Evolutionary conservation across 1,140 invertebrate species (phyloP), one percentile per base, ranked within the genome.

Genomic region (Zaprionus inermis): DNA sequence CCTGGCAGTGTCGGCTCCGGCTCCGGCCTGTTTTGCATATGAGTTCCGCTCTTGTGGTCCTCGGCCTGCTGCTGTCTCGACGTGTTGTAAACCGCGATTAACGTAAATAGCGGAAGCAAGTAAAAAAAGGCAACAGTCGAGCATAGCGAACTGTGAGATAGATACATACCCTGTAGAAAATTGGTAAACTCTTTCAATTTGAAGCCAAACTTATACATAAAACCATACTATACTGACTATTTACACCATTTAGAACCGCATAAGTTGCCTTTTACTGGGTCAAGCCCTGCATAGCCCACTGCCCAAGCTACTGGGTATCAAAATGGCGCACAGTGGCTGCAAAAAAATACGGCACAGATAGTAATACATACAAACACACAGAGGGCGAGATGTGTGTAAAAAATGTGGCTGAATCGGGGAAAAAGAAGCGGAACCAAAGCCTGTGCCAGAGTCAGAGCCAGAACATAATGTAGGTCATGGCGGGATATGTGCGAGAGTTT

Each of bases 71-170:
- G 38, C 38, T 68, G 67, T 81, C 67, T 68, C 52, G 36, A 38
- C 44, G 80, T 79, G 80, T 58, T 79, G 80, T 83, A 83, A 84
- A 79, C 81, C 81, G 77, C 80, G 80, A 83, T 83, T 83, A 83
- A 83, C 77, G 80, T 80, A 84, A 83, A 82, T 79, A 79, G 81
- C 72, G 65, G 60, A 78, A 65, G 78, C 44, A 49, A 20, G 18
- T 49, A 49, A 22, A 18, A 18, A 49, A 49, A 22, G 44, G 18
- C 44, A 20, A 12, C 9, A 12, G 7, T 11, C 3, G n/a, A 16
- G 38, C 38, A 44, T 9, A 16, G n/a, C 6, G n/a, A 44, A 44
- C 44, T 22, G 2, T 22, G 18, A 22, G 44, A 2, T 49, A 22
- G 4, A 4, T 10, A 16, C 24, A 28, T 28, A 44, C 7, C 0